These are phyloP conservation scores for Leptopilina myrica DNA, from an alignment of 2,888 invertebrate genomes.

Conservation along the genomic window DNA sequence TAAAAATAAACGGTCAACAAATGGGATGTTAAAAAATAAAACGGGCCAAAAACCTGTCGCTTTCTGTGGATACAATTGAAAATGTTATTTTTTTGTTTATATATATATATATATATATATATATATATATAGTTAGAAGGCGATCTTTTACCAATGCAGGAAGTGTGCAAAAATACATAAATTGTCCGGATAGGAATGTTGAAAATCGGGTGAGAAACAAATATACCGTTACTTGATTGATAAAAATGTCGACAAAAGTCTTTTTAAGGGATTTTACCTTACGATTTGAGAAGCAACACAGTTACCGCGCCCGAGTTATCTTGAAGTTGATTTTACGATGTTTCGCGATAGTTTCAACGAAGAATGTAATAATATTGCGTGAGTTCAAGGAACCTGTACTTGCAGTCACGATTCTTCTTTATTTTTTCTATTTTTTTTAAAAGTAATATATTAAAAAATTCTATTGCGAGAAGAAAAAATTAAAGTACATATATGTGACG, in stretches of 20 bases:
- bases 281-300: conserved; percentile 7
- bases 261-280: conserved; percentile 9
- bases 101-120: not conserved
- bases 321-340: conserved; percentile 22
- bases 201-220: conserved; percentile 24
- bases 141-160: conserved; percentile 22
- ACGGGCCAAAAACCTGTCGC: conserved; percentile 12
- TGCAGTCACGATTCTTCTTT: not conserved
- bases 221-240: conserved; percentile 16
- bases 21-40: not conserved
- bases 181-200: conserved; percentile 19
- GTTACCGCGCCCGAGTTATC: conserved; percentile 8
- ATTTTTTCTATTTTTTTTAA: not conserved
- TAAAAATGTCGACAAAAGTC: conserved; percentile 10
- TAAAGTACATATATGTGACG: not conserved
- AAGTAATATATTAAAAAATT: too few relatives aligned
- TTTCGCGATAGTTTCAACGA: conserved; percentile 1
- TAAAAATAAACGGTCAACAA: too few relatives aligned
- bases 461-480: not conserved
- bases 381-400: conserved; percentile 15
- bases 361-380: conserved; percentile 23
- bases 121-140: not conserved
- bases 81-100: conserved; percentile 1
- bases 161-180: conserved; percentile 26
- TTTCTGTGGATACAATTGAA: not conserved